These are phyloP conservation scores for Euthynnus affinis DNA, from an alignment of 2,797 vertebrate species.

Conservation along the genomic window DNA sequence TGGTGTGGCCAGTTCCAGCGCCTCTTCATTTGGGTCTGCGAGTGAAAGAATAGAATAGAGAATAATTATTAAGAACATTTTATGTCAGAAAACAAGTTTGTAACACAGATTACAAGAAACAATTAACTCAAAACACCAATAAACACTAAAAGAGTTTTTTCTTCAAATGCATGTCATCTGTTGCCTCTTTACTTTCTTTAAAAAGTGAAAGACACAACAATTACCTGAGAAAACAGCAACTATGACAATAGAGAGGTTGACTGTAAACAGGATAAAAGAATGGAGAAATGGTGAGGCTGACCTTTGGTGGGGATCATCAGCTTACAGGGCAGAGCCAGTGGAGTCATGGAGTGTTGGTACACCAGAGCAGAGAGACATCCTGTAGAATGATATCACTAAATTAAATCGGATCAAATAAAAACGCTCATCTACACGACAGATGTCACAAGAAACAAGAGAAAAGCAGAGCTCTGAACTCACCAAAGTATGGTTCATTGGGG, in stretches of 20 bases:
- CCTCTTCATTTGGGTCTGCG: constrained; percentile 95
- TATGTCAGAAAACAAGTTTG: background rate
- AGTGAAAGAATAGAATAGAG: background rate
- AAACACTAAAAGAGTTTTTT: background rate
- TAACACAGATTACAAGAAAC: background rate
- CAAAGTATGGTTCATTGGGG: constrained; percentile 96
- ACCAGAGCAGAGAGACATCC: constrained; percentile 97
- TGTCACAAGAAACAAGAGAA: background rate
- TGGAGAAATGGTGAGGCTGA: constrained; percentile 67
- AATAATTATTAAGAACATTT: background rate
- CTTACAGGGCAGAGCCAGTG: constrained; percentile 96
- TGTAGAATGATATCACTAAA: constrained; percentile 58
- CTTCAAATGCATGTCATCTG: background rate
- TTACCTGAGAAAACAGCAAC: background rate
- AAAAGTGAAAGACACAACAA: background rate
- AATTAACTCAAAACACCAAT: too few species aligned
- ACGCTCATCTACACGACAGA: too few species aligned
- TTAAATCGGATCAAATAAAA: background rate
- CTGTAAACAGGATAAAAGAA: background rate
- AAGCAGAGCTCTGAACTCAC: constrained; percentile 63
- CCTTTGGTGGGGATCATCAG: constrained; percentile 97
- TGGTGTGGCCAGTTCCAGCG: constrained; percentile 87
- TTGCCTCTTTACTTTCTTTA: too few species aligned
- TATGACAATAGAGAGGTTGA: too few species aligned
- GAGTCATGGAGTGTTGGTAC: constrained; percentile 98